Base-by-base conservation (phyloP, 2,113 vertebrate species). In the Perccottus glenii region DNA sequence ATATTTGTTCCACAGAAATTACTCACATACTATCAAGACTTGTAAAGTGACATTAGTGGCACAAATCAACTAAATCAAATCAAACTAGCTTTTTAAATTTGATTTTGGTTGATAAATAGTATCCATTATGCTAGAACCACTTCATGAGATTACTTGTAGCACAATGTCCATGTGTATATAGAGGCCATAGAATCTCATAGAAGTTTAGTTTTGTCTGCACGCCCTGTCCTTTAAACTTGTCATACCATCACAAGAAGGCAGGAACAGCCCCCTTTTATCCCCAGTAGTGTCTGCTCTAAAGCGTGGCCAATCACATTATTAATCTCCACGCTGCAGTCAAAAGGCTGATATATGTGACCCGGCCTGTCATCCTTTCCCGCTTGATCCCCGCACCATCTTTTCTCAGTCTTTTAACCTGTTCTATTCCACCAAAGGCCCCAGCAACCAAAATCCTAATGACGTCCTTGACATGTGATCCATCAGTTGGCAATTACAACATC, bases 401-500 rank as follows among this genome's bases (percentile, higher is more conserved):
- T 73, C 77, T 76, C 74, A 81, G 60, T 81, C 87, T 79, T 89
- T 84, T 88, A 91, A 90, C 87, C 86, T 77, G 75, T 80, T 85
- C 82, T 69, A 80, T 59, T 66, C 73, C 70, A 65, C 84, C 80
- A 79, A 55, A 57, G 79, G 64, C 60, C 84, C 73, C 2, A 64
- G 84, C 81, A 78, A 81, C 77, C 61, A 60, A 77, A 81, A 67
- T 85, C 81, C 82, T 93, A 94, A 93, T 90, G 90, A 91, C 82
- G 66, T 78, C 74, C 80, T 84, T 85, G 90, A 92, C 89, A 90
- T 86, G 85, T 79, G 81, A 93, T 94, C 90, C 87, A 93, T 94
- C 93, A 94, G 93, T 85, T 88, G 87, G 92, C 91, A 94, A 94
- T 94, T 94, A 93, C 91, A 93, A 93, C 92, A 94, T 94, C 91